phyloP scores from a whole-genome alignment of 2,797 vertebrate species.

The Gila robusta region DNA sequence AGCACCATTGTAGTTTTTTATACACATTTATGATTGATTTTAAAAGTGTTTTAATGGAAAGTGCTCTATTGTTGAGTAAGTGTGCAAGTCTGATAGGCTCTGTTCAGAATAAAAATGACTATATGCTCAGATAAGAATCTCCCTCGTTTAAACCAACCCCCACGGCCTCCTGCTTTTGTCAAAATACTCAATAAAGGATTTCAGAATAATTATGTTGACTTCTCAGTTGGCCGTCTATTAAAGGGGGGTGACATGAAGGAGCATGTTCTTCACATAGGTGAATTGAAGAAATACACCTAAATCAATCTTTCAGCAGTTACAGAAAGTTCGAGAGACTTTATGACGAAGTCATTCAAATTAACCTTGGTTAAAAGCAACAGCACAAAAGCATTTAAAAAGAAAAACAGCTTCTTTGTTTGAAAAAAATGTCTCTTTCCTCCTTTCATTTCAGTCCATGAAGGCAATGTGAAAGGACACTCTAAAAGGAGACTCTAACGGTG shows the following conservation, averaged over 20 bases:
- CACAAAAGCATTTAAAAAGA: slow-evolving; percentile 14
- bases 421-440: neutral
- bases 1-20: slow-evolving; percentile 27
- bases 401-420: slow-evolving; percentile 3
- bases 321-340: neutral
- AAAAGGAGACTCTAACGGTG: slow-evolving; percentile 1
- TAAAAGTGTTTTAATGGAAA: slow-evolving; percentile 36
- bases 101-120: slow-evolving; percentile 47
- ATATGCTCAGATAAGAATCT: slow-evolving; percentile 45
- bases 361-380: slow-evolving; percentile 15
- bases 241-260: neutral
- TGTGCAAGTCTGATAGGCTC: slow-evolving; percentile 16
- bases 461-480: neutral
- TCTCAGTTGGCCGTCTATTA: slow-evolving; percentile 4
- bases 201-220: slow-evolving; percentile 43
- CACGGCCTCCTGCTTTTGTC: slow-evolving; percentile 13
- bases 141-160: slow-evolving; percentile 4
- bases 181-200: slow-evolving; percentile 41
- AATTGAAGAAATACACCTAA: neutral
- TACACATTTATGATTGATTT: slow-evolving; percentile 45
- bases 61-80: slow-evolving; percentile 7
- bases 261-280: slow-evolving; percentile 17
- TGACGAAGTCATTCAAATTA: slow-evolving; percentile 39
- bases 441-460: neutral
- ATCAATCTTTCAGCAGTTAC: neutral